Evolutionary conservation across 2,113 vertebrate species (phyloP), one percentile per base, ranked within the genome.

Genomic region (Myotis davidii): DNA sequence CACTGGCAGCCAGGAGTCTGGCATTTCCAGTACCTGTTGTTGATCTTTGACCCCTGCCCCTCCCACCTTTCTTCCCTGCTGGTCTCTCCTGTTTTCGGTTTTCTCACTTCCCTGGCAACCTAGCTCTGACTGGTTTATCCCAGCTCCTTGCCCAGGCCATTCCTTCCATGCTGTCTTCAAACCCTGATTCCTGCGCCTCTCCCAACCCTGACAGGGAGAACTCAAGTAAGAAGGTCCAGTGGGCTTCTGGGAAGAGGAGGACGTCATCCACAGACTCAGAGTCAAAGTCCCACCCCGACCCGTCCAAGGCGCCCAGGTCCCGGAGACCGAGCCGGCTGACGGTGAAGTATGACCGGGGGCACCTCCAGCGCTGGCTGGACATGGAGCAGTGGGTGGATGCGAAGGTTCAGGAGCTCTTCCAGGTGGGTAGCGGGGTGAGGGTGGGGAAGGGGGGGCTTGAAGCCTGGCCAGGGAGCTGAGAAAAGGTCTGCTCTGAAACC

Each of bases 301-400:
- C 48, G 56, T 92, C 95, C 86, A 96, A 73, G 91, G 34, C 48
- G 23, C 6, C 96, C 83, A 94, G 91, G 85, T 92, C 96, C 85
- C 99, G 98, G 97, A 99, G 99, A 97, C 97, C 99, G 96, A 99
- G 99, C 93, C 99, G 99, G 97, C 96, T 99, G 97, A 99, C 99
- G 2, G 99, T 99, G 82, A 99, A 99, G 97, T 99, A 99, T 96
- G 99, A 99, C 98, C 98, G 98, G 95, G 99, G 99, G 88, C 99
- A 99, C 88, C 98, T 99, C 45, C 99, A 99, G 98, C 99, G 99
- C 96, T 99, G 99, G 98, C 98, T 99, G 93, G 99, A 99, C 54
- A 98, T 99, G 77, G 99, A 99, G 98, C 99, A 99, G 92, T 99
- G 99, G 99, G 99, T 99, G 84, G 99, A 99, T 1, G 85, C 97